phyloP scores from a whole-genome alignment of 2,888 invertebrate species.

The Caenorhabditis doughertyi region DNA sequence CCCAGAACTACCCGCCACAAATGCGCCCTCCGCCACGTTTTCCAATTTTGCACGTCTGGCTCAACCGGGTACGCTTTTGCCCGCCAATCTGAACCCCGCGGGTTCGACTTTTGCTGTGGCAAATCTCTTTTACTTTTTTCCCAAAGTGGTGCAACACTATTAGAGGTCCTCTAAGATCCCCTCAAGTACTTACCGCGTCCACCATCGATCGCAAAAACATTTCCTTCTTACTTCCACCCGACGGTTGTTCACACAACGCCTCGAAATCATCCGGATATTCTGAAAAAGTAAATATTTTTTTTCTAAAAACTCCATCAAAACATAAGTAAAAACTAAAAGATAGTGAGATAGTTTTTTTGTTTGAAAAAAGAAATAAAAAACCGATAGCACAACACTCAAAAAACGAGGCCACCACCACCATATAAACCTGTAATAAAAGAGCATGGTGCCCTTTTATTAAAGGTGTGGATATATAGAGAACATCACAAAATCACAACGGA shows the following conservation, averaged over 20 bases:
- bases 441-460: too few species aligned
- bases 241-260: background rate
- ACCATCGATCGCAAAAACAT: constrained; percentile 29
- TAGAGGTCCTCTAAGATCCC: too few species aligned
- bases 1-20: too few species aligned
- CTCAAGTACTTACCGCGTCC: constrained; percentile 21
- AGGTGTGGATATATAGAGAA: too few species aligned
- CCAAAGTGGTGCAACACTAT: too few species aligned
- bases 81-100: too few species aligned
- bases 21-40: too few species aligned
- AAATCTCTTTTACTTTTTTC: too few species aligned
- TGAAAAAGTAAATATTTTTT: background rate
- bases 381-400: background rate
- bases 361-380: background rate
- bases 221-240: constrained; percentile 18
- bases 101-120: too few species aligned
- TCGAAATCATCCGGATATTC: constrained; percentile 29
- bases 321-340: constrained; percentile 4
- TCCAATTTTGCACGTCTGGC: too few species aligned
- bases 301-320: background rate
- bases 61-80: too few species aligned
- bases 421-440: too few species aligned
- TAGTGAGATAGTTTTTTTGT: constrained; percentile 8
- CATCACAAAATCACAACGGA: background rate
- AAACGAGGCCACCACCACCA: constrained; percentile 10